phyloP scores from a whole-genome alignment of 92 coral and sea anemone genomes.

The Micromussa lordhowensis region DNA sequence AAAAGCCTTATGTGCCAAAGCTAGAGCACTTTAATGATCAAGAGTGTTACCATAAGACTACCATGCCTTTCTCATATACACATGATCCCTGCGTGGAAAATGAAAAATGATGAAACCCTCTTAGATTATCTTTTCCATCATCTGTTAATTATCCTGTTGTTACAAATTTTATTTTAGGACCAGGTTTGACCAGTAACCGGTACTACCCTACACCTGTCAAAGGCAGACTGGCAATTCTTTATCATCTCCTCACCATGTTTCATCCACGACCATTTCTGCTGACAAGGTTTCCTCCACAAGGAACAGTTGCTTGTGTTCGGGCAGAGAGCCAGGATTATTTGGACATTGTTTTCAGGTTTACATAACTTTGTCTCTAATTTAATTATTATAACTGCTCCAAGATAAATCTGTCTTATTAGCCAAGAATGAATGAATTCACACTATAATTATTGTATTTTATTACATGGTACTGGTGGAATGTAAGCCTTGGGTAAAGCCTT shows the following conservation, averaged over 20 bases:
- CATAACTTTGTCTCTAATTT: neutral
- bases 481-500: too few relatives aligned
- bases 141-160: neutral
- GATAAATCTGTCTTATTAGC: too few relatives aligned
- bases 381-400: too few relatives aligned
- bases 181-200: slow-evolving; percentile 79
- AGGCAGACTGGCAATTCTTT: slow-evolving; percentile 75
- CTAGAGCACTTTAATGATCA: too few relatives aligned
- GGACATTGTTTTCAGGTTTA: slow-evolving; percentile 89
- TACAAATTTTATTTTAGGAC: slow-evolving; percentile 57
- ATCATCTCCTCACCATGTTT: slow-evolving; percentile 83
- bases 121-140: neutral
- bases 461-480: too few relatives aligned
- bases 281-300: slow-evolving; percentile 94
- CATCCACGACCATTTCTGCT: slow-evolving; percentile 88
- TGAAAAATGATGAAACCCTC: too few relatives aligned
- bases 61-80: too few relatives aligned
- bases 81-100: too few relatives aligned
- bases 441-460: too few relatives aligned
- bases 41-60: too few relatives aligned
- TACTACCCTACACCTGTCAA: slow-evolving; percentile 79
- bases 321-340: slow-evolving; percentile 84
- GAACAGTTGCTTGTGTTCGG: slow-evolving; percentile 86
- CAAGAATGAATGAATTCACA: too few relatives aligned
- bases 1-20: too few relatives aligned